These are phyloP conservation scores for Epinephelus coioides DNA, from an alignment of 2,797 vertebrate species.

Conservation along the genomic window DNA sequence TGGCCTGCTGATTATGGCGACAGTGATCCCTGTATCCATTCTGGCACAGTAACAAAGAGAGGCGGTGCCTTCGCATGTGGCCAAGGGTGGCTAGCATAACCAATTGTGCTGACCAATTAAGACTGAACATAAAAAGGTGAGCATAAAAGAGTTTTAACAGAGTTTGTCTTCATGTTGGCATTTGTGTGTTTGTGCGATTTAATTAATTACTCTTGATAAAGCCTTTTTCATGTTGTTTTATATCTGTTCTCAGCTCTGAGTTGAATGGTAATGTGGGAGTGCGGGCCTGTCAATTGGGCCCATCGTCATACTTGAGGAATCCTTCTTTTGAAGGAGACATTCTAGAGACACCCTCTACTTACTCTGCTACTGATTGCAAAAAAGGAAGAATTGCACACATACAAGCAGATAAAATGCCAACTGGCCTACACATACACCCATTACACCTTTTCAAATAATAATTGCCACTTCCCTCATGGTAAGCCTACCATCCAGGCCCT, in stretches of 20 bases:
- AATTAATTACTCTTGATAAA: constrained; percentile 50
- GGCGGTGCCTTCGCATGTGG: constrained; percentile 34
- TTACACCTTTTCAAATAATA: constrained; percentile 1
- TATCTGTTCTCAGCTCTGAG: constrained; percentile 36
- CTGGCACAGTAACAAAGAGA: constrained; percentile 55
- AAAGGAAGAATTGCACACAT: constrained; percentile 4
- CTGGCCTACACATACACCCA: constrained; percentile 11
- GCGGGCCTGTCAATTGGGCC: constrained; percentile 39
- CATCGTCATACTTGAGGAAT: background rate
- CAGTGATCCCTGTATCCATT: constrained; percentile 45
- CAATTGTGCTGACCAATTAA: constrained; percentile 63
- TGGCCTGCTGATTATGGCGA: constrained; percentile 60
- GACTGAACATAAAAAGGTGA: constrained; percentile 39
- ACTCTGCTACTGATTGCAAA: background rate
- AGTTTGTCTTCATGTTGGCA: constrained; percentile 13
- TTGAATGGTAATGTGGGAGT: constrained; percentile 43
- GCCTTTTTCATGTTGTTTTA: constrained; percentile 33
- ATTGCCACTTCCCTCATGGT: constrained; percentile 15
- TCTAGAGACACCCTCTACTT: background rate
- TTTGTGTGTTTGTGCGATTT: constrained; percentile 24
- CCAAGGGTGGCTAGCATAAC: constrained; percentile 52
- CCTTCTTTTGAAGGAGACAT: background rate
- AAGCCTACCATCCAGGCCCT: background rate
- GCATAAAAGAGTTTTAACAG: constrained; percentile 23
- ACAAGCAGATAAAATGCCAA: background rate